Evolutionary conservation across 2,797 vertebrate species (phyloP).

Genomic region (Alosa sapidissima): DNA sequence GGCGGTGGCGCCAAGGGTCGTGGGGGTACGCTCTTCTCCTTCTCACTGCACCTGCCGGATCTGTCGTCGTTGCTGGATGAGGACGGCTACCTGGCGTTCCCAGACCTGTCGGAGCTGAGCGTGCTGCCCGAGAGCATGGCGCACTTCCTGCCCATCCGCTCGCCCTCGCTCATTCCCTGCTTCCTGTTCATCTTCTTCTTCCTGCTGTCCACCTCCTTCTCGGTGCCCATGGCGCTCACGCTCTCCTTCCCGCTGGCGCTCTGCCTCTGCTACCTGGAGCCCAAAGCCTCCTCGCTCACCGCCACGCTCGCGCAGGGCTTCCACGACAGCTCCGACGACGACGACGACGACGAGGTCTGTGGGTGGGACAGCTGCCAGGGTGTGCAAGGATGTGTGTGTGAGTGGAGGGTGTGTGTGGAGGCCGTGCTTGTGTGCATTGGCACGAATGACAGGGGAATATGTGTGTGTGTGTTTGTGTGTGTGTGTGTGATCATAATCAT

Average conservation of each 20-base stretch:
- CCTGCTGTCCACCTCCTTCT: slow-evolving; percentile 96
- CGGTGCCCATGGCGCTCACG: slow-evolving; percentile 95
- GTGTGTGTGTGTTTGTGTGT: not conserved
- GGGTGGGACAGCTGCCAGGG: slow-evolving; percentile 46
- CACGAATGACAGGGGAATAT: not conserved
- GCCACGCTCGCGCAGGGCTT: slow-evolving; percentile 96
- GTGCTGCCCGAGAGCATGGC: slow-evolving; percentile 91
- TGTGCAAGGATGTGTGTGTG: slow-evolving; percentile 48
- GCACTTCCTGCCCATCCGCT: slow-evolving; percentile 90
- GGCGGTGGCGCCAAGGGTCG: slow-evolving; percentile 23
- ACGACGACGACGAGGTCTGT: slow-evolving; percentile 67
- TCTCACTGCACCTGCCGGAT: slow-evolving; percentile 97
- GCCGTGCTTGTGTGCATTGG: not conserved
- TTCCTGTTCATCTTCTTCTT: slow-evolving; percentile 99
- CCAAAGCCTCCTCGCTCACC: slow-evolving; percentile 96
- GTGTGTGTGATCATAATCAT: slow-evolving; percentile 42
- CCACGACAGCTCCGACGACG: slow-evolving; percentile 99
- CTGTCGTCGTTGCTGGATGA: slow-evolving; percentile 91
- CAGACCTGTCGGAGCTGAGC: slow-evolving; percentile 87
- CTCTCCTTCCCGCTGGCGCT: slow-evolving; percentile 98
- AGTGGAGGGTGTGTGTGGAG: not conserved
- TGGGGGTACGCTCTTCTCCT: slow-evolving; percentile 90
- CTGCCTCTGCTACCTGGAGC: slow-evolving; percentile 99
- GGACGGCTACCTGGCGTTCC: slow-evolving; percentile 94
- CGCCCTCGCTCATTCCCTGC: slow-evolving; percentile 95